Evolutionary conservation across 2,113 vertebrate genomes (phyloP), one percentile per base, ranked within the genome.

Genomic region (Colaptes auratus): DNA sequence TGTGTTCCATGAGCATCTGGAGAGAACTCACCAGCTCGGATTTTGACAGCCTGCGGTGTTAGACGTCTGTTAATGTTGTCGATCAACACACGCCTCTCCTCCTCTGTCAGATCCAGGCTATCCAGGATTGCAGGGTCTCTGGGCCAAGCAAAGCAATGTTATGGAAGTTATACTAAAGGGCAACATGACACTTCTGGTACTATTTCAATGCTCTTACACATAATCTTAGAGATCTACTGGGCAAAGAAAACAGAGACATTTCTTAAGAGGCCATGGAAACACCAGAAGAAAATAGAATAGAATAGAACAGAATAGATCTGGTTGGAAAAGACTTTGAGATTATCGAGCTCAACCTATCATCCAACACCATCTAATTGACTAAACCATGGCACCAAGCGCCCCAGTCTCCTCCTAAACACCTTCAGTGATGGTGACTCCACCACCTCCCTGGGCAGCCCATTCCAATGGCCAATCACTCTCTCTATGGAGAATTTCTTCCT

Each of bases 41-140:
- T 99, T 98, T 99, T 99, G 90, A 99, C 99, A 24, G 99, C 99
- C 89, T 99, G 99, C 21, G 99, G 99, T 28, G 99, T 99, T 86
- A 99, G 98, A 84, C 99, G 98, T 85, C 99, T 98, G 97, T 99
- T 99, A 96, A 99, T 99, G 80, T 99, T 99, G 80, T 99, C 99
- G 28, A 99, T 99, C 86, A 99, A 97, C 20, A 99, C 99, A 39
- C 86, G 96, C 33, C 98, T 98, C 97, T 99, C 99, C 31, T 99
- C 98, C 96, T 99, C 99, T n/a, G 98, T 99, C 94, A 99, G 97
- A 78, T 99, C 99, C 94, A 99, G 96, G 23, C 98, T 98, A 61
- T 99, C 99, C 89, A 99, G 98, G 89, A 99, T 99, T 42, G 99
- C 89, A 31, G 99, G 99, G 85, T 99, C 99, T 91, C 99, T 99